A percentile compares a stretch with the other conserved stretches of the same genome.
phyloP scores from a whole-genome alignment of 2,113 vertebrate species.

The Coregonus clupeaformis region DNA sequence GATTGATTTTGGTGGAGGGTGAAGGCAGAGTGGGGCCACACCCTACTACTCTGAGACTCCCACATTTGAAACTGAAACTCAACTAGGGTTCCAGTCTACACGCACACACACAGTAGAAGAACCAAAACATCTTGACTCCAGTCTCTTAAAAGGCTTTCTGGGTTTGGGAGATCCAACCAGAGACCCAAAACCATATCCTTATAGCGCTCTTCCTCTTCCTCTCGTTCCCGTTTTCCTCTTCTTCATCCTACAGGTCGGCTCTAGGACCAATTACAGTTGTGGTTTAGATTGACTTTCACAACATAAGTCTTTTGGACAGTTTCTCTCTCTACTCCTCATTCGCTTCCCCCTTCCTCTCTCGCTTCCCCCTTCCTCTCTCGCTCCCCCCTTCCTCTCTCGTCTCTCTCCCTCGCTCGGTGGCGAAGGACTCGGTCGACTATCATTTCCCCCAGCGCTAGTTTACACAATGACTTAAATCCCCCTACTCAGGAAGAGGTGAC shows the following conservation, averaged over 20 bases:
- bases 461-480: too few relatives aligned
- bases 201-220: background rate
- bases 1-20: constrained; percentile 50
- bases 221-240: background rate
- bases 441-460: background rate
- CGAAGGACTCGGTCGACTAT: background rate
- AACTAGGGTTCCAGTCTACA: constrained; percentile 54
- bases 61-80: constrained; percentile 65
- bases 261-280: constrained; percentile 23
- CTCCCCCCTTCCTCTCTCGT: background rate
- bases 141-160: background rate
- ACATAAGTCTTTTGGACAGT: constrained; percentile 29
- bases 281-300: constrained; percentile 8
- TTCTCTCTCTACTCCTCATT: too few relatives aligned
- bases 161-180: background rate
- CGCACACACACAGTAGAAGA: constrained; percentile 42
- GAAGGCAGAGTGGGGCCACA: constrained; percentile 56
- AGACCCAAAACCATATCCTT: background rate
- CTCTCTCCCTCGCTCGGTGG: background rate
- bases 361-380: background rate
- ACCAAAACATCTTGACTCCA: constrained; percentile 51
- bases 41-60: constrained; percentile 36
- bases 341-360: background rate
- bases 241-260: constrained; percentile 11
- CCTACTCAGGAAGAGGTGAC: too few relatives aligned